A percentile compares a stretch with the other conserved stretches of the same genome.
Evolutionary conservation across 2,797 vertebrate genomes (phyloP).

Genomic region (Lerista edwardsae): DNA sequence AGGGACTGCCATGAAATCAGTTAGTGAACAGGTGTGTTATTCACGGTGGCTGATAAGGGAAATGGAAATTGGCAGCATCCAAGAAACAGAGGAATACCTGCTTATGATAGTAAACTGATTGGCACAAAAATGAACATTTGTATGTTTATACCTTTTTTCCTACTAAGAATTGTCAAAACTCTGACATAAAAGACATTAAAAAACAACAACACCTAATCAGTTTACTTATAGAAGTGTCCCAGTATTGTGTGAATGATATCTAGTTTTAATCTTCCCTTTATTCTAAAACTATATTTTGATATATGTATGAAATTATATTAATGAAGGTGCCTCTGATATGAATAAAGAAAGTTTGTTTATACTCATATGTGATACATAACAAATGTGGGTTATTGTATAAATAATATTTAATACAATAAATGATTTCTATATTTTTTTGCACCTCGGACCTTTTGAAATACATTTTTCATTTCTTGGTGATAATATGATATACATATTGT

Average conservation of each 20-base stretch:
- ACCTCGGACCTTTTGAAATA: no score
- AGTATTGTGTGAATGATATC: no score
- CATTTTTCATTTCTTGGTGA: background rate
- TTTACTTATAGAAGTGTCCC: no score
- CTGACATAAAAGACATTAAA: background rate
- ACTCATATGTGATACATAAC: background rate
- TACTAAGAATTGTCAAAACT: background rate
- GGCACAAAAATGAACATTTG: conserved; percentile 17
- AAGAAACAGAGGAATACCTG: conserved; percentile 3
- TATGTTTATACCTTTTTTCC: conserved; percentile 7
- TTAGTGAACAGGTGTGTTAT: conserved; percentile 10
- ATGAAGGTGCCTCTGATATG: no score
- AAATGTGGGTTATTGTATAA: conserved; percentile 1
- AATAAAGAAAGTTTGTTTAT: no score
- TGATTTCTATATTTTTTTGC: background rate
- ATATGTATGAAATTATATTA: no score
- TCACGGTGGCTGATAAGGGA: conserved; percentile 17
- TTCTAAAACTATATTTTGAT: no score
- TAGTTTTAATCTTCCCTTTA: no score
- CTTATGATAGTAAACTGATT: background rate
- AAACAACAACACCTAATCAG: background rate
- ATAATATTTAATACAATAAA: no score
- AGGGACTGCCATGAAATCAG: conserved; percentile 20
- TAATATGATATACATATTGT: background rate
- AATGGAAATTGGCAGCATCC: background rate